These are phyloP conservation scores for Ceratoteleas bidentatus DNA, from an alignment of 1,140 invertebrate species.

Conservation along the genomic window DNA sequence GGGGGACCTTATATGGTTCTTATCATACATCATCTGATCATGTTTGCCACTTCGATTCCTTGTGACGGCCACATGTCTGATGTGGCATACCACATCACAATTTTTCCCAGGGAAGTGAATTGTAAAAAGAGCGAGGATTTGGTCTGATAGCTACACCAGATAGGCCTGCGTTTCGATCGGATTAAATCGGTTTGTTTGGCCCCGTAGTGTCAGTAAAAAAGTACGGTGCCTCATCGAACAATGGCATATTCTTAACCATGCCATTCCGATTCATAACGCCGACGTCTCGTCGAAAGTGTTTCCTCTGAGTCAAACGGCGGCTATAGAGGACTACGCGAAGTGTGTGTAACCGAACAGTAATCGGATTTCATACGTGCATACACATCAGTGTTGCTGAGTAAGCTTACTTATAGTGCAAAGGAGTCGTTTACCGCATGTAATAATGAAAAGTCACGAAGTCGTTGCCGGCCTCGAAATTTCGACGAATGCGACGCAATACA, in stretches of 20 bases:
- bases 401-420: slow-evolving; percentile 6
- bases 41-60: too few relatives aligned
- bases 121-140: too few relatives aligned
- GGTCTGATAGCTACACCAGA: too few relatives aligned
- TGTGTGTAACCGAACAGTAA: slow-evolving; percentile 37
- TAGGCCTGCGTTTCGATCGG: background rate
- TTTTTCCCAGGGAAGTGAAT: too few relatives aligned
- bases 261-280: slow-evolving; percentile 32
- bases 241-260: slow-evolving; percentile 17
- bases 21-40: too few relatives aligned
- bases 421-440: slow-evolving; percentile 22
- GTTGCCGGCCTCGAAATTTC: background rate
- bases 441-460: background rate
- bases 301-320: slow-evolving; percentile 32
- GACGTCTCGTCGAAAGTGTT: slow-evolving; percentile 35
- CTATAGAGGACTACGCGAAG: slow-evolving; percentile 5
- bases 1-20: too few relatives aligned
- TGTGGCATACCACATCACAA: too few relatives aligned
- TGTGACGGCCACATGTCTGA: too few relatives aligned
- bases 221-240: slow-evolving; percentile 10
- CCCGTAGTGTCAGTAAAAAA: background rate
- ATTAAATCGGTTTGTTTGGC: background rate
- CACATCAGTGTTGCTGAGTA: slow-evolving; percentile 35
- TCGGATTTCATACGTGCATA: slow-evolving; percentile 42
- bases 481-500: too few relatives aligned